Base-by-base conservation (phyloP, 2,113 vertebrate genomes). In the Psammodynastes pulverulentus region DNA sequence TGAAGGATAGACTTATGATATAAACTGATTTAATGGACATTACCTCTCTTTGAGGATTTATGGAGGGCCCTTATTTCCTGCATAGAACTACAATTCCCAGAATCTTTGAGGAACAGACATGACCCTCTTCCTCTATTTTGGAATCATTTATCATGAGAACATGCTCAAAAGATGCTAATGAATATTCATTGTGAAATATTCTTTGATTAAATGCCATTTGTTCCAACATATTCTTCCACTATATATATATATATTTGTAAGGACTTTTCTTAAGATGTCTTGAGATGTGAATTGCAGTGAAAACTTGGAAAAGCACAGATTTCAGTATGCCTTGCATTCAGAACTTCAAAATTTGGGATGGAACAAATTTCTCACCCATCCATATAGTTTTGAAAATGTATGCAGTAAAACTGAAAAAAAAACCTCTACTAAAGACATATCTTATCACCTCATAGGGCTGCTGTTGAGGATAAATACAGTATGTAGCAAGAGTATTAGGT, bases 161-260 rank as follows among this genome's bases (percentile, higher is more conserved):
- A 90, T 52, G n/a, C 21, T 34, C 48, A 79, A 90, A 79, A 72
- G 62, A 79, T 3, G 24, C 89, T 92, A 93, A 86, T 91, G 90
- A 92, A 67, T 92, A 84, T 39, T 46, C 10, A 24, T 84, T 87
- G 52, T 92, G 72, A 91, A 93, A 93, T 93, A 89, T 88, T 91
- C 84, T 79, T 17, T 39, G 17, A 79, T 43, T 29, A 51, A 86
- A 86, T 88, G 62, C 43, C 48, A 24, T 89, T 62, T 51, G 62
- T 86, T 79, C 34, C 34, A n/a, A 86, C 91, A 93, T 94, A 79
- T 93, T 89, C 91, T 67, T 26, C 56, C 49, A 90, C 93, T 79
- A 79, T 79, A 34, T 15, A 12, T 34, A 67, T 15, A 39, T 79
- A 43, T 79, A 43, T 79, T 79, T 79, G 34, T 21, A 21, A 39